Base-by-base conservation (phyloP, 2,113 vertebrate species). In the Excalfactoria chinensis region DNA sequence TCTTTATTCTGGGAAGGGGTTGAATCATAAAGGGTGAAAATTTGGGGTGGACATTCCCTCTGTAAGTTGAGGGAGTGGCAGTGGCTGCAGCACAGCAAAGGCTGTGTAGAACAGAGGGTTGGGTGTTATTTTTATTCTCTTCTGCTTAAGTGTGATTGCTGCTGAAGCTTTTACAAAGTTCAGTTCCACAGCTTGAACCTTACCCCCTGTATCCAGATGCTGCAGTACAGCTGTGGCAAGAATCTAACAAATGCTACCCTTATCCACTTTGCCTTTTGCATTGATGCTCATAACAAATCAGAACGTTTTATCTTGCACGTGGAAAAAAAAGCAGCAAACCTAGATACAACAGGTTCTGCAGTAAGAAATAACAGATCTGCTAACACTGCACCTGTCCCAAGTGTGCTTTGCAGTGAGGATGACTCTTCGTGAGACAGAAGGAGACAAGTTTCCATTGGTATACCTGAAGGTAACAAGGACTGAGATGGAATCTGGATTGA, bases 291-390 rank as follows among this genome's bases (percentile, higher is more conserved):
- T 56, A 71, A 73, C 46, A 76, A 88, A 80, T 13, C 13, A 17
- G 22, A 55, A 49, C 19, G 7, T 48, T 13, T 11, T 26, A 28
- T 13, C 30, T 62, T 32, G 43, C 13, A 11, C 26, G 35, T 68
- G 51, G n/a, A n/a, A n/a, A 69, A 93, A 86, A 28, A 66, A 26
- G 53, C 67, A 92, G 77, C 71, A 91, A 90, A 70, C 30, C 20
- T 3, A 34, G 56, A 7, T 32, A 56, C 23, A 86, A 43, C 41
- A 87, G 72, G 75, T 60, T 86, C 51, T 86, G 78, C 64, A 83
- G 13, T 30, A 17, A 53, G 26, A 53, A 53, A 16, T n/a, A 83
- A 43, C 60, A 20, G 23, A 74, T 35, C 80, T 89, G 87, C 81
- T 92, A 76, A 23, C 32, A 23, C 5, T 72, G 43, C 37, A 10